Evolutionary conservation across 92 coral and sea anemone genomes (phyloP), one percentile per base, ranked within the genome.

Genomic region (Parazoanthus darwini): DNA sequence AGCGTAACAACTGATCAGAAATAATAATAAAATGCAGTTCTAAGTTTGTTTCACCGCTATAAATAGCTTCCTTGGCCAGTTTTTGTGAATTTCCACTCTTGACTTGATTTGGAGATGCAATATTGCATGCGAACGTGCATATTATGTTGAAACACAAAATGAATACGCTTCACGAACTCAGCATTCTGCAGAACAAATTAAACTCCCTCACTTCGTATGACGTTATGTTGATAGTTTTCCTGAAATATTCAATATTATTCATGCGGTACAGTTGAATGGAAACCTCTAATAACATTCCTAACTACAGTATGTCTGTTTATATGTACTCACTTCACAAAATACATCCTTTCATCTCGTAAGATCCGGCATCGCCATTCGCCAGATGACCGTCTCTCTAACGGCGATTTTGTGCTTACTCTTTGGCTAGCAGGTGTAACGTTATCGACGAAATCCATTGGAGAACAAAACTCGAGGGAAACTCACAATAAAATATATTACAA

Each of bases 251-350:
- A 63, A 23, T 63, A 63, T 23, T 63, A 63, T 23, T 63, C n/a
- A 63, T 3, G 70, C 26, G 26, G 70, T 22, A 63, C 70, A 22
- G 9, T 0, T 16, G n/a, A 63, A 63, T 20, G 70, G 25, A 63
- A 63, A 14, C 70, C 70, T 63, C 0, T 22, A 63, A 20, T 14
- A 63, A 63, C 70, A 63, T 58, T 58, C 66, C 66, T 63, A 63
- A 63, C 68, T 63, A n/a, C n/a, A n/a, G n/a, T n/a, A 20, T 63
- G 68, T 63, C n/a, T 63, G 25, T 63, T 63, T 63, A 22, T 63
- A 11, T 23, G 68, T 68, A 84, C 87, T 72, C 39, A 84, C 87
- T 84, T 84, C n/a, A 84, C 79, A 84, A 84, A 84, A 48, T 84
- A 84, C 35, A 84, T 84, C 56, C 87, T 70, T 51, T 71, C 87